phyloP scores from a whole-genome alignment of 2,888 invertebrate genomes.

The Lasioglossum vierecki region DNA sequence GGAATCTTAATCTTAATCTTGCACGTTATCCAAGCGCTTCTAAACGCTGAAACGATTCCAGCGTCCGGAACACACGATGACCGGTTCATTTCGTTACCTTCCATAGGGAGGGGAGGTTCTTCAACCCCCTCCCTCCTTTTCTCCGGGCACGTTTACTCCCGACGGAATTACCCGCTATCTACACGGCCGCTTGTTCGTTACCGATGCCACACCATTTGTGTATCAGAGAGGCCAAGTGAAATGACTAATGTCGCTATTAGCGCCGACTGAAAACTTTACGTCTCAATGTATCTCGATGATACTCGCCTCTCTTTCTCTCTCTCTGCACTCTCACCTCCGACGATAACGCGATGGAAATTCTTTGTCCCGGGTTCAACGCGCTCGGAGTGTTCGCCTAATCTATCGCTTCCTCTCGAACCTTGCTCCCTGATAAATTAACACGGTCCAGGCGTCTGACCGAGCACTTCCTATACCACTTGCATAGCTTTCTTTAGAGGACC shows the following conservation, averaged over 20 bases:
- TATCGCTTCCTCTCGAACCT: slow-evolving; percentile 1
- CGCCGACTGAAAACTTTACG: slow-evolving; percentile 71
- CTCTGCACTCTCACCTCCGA: background rate
- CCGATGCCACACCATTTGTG: slow-evolving; percentile 82
- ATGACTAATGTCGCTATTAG: slow-evolving; percentile 83
- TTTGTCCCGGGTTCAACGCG: slow-evolving; percentile 8
- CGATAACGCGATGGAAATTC: slow-evolving; percentile 20
- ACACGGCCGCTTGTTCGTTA: slow-evolving; percentile 65
- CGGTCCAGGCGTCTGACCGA: background rate
- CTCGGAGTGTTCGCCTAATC: slow-evolving; percentile 12
- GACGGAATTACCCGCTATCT: slow-evolving; percentile 46
- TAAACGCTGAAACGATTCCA: slow-evolving; percentile 73
- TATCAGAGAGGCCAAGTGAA: slow-evolving; percentile 78
- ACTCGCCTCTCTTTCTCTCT: slow-evolving; percentile 26
- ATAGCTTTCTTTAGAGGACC: background rate
- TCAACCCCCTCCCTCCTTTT: background rate
- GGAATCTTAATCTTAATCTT: slow-evolving; percentile 73
- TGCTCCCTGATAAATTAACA: slow-evolving; percentile 15
- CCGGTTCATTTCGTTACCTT: slow-evolving; percentile 64
- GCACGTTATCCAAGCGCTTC: slow-evolving; percentile 65
- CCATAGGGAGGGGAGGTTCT: background rate
- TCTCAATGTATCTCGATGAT: slow-evolving; percentile 73
- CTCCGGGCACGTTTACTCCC: slow-evolving; percentile 7
- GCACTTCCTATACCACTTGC: background rate
- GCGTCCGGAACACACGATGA: slow-evolving; percentile 49